Evolutionary conservation across 1,140 invertebrate genomes (phyloP), one percentile per base, ranked within the genome.

Genomic region (Anthonomus grandis): DNA sequence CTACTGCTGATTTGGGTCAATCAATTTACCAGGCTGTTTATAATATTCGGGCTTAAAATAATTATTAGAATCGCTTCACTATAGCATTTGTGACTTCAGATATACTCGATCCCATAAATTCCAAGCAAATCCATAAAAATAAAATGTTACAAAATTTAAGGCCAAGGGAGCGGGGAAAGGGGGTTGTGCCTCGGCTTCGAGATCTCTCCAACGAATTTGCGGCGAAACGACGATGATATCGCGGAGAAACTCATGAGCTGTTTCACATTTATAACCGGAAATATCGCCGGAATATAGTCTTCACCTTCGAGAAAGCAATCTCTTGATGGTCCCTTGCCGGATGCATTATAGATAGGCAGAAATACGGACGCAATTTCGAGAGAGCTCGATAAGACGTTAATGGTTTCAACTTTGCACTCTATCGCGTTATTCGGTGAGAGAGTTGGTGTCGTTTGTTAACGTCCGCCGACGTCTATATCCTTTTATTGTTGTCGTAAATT

Each of bases 401-500:
- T 72, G 68, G 71, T 62, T 71, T 70, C 71, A 73, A 73, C 70
- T 73, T 73, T 71, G 66, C 69, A 70, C 69, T 69, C 69, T 69
- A 68, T 70, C 69, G 57, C 63, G 61, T 57, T 53, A 57, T 49
- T 57, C 46, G 48, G 59, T n/a, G n/a, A 47, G 52, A 48, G 60
- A 52, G 57, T 60, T 46, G 54, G 56, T 48, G 61, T 39, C 36
- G 55, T 44, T 42, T 45, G 21, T 50, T 41, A 46, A 22, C 59
- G 53, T 64, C 63, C 60, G 60, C 53, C 60, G 59, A 42, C 60
- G 62, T 62, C 60, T 50, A 17, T 44, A 27, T 34, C 17, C 31
- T n/a, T n/a, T n/a, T n/a, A n/a, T n/a, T n/a, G n/a, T n/a, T n/a
- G n/a, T n/a, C 27, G n/a, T 8, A n/a, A n/a, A n/a, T n/a, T n/a